Evolutionary conservation across 1,140 invertebrate species (phyloP).

Genomic region (Ridgeia piscesae): DNA sequence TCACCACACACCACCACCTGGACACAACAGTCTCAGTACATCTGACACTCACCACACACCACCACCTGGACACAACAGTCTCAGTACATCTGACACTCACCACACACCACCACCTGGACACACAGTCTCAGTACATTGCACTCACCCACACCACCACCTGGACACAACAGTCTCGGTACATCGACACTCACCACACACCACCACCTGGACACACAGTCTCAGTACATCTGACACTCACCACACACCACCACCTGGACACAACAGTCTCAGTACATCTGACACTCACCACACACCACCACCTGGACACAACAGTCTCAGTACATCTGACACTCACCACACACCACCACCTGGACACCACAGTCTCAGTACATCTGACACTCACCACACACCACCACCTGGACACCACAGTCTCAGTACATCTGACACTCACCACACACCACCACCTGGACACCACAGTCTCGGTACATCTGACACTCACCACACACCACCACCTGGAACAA

Average conservation of each 20-base stretch:
- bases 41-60: conserved; percentile 63
- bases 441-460: conserved; percentile 63
- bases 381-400: conserved; percentile 75
- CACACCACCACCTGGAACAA: conserved; percentile 76
- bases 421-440: conserved; percentile 66
- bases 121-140: neutral
- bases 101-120: conserved; percentile 76
- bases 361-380: neutral
- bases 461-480: neutral
- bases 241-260: conserved; percentile 76
- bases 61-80: conserved; percentile 66
- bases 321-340: conserved; percentile 48
- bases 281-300: conserved; percentile 74
- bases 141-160: conserved; percentile 95
- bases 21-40: conserved; percentile 17
- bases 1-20: conserved; percentile 75
- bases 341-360: conserved; percentile 73
- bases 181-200: conserved; percentile 63
- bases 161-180: conserved; percentile 15
- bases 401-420: conserved; percentile 7
- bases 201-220: conserved; percentile 66
- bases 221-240: neutral
- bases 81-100: neutral
- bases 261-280: neutral
- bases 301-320: conserved; percentile 35